These are phyloP conservation scores for Spilosoma lubricipeda DNA, from an alignment of 2,888 invertebrate genomes.

Conservation along the genomic window DNA sequence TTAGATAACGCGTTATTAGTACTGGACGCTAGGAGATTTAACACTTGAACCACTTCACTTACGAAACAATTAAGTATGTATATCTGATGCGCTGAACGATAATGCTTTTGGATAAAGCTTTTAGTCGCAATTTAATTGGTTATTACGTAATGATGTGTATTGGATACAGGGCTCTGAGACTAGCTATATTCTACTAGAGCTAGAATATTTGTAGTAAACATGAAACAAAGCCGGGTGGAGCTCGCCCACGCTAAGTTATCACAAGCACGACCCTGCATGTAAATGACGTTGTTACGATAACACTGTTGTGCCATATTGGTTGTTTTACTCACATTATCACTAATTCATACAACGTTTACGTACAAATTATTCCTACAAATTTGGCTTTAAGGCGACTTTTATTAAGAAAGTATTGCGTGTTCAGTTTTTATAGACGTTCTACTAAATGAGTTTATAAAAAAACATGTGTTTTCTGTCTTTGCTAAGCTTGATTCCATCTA, in stretches of 20 bases:
- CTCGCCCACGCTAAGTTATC: slow-evolving; percentile 77
- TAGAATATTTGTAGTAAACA: slow-evolving; percentile 41
- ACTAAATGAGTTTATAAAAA: too few relatives aligned
- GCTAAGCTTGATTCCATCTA: too few relatives aligned
- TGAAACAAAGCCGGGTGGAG: slow-evolving; percentile 40
- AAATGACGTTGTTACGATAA: slow-evolving; percentile 73
- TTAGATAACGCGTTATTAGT: slow-evolving; percentile 81
- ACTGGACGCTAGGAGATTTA: slow-evolving; percentile 65
- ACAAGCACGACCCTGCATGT: slow-evolving; percentile 71
- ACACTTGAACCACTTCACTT: slow-evolving; percentile 70
- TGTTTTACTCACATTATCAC: slow-evolving; percentile 23
- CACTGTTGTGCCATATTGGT: slow-evolving; percentile 42
- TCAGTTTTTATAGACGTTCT: not conserved
- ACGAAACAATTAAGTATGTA: slow-evolving; percentile 62
- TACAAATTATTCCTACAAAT: not conserved
- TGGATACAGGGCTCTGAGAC: slow-evolving; percentile 16
- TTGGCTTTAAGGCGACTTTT: not conserved
- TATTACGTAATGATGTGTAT: slow-evolving; percentile 31
- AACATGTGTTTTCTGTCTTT: too few relatives aligned
- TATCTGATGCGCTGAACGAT: slow-evolving; percentile 55
- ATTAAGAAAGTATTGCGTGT: not conserved
- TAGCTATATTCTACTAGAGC: slow-evolving; percentile 29
- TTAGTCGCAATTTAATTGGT: slow-evolving; percentile 18
- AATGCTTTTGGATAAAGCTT: slow-evolving; percentile 33
- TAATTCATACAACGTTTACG: slow-evolving; percentile 5